Base-by-base conservation (phyloP, 2,888 invertebrate genomes). In the Pherbina coryleti region DNA sequence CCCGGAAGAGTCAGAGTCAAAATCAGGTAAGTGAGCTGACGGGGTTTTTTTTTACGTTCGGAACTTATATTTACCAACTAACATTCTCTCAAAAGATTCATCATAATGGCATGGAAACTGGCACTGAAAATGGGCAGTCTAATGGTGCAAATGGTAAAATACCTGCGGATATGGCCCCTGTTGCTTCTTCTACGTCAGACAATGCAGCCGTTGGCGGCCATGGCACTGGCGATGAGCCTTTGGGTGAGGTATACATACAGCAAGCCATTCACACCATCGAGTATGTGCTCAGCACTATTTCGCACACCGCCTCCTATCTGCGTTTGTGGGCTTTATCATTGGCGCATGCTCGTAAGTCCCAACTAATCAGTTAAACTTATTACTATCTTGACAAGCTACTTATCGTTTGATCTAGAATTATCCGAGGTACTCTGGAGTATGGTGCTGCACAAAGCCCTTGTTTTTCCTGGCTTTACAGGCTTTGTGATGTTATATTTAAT, bases 191-290 rank as follows among this genome's bases (percentile, higher is more conserved):
- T 1, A 19, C 17, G 0, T 5, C 31, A 17, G 80, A 80, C 0
- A 69, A 66, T 19, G 69, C 62, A 0, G 95, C 92, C 81, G 79
- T 78, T 5, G 84, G 81, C 9, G 86, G 84, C 5, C 87, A 85
- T 69, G 89, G 86, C 60, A 91, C 89, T 81, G 89, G 90, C 2
- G 91, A 92, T 0, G 95, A 93, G 81, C 91, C 94, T 4, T 94
- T 97, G 89, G 92, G 95, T 81, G 98, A 98, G 88, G 90, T 97
- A 82, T 95, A 97, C 91, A 97, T 98, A 84, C 95, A 97, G 88
- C 98, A 98, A 87, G 94, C 94, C 37, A 98, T 98, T 85, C 98
- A 98, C 90, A 98, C 98, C 0, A 98, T 98, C 79, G 98, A 98
- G 91, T 98, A 97, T 87, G 97, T 97, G 82, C 92, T 98, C 82